Conservation (phyloP, 2,113 vertebrate genomes). For the Ascaphus truei region DNA sequence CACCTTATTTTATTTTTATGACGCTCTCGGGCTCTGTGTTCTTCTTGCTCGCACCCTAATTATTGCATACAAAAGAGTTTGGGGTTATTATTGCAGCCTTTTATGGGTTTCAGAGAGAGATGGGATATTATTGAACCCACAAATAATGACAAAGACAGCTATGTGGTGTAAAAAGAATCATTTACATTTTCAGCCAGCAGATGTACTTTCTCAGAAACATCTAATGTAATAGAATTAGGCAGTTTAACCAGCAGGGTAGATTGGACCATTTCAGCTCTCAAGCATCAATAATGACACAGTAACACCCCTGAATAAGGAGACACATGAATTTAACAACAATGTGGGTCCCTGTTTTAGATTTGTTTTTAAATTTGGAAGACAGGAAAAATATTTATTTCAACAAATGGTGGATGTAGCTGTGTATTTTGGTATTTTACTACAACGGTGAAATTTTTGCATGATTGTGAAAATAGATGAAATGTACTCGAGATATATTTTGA, state of each 20-base stretch:
- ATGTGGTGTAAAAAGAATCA: slow-evolving; percentile 52
- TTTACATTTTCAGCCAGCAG: slow-evolving; percentile 67
- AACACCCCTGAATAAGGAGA: slow-evolving; percentile 53
- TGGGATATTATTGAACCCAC: slow-evolving; percentile 51
- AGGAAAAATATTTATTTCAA: slow-evolving; percentile 30
- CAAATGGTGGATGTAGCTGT: slow-evolving; percentile 23
- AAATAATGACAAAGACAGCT: slow-evolving; percentile 51
- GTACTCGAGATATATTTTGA: slow-evolving; percentile 51
- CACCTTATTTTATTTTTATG: slow-evolving; percentile 7
- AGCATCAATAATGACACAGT: slow-evolving; percentile 61
- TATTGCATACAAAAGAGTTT: slow-evolving; percentile 13
- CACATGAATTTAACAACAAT: slow-evolving; percentile 60
- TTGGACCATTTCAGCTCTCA: slow-evolving; percentile 65
- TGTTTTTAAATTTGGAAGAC: slow-evolving; percentile 31
- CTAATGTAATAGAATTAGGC: slow-evolving; percentile 75
- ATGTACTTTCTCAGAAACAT: slow-evolving; percentile 66
- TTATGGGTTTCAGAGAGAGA: slow-evolving; percentile 14
- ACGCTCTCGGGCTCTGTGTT: background rate
- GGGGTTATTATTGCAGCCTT: slow-evolving; percentile 7
- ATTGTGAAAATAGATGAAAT: slow-evolving; percentile 50
- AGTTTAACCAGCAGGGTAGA: slow-evolving; percentile 70
- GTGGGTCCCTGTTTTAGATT: slow-evolving; percentile 23
- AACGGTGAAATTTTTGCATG: slow-evolving; percentile 13
- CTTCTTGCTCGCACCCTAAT: slow-evolving; percentile 12
- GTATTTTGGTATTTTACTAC: slow-evolving; percentile 10